Percentiles rank a stretch among this genome's conserved stretches.
Evolutionary conservation across 2,113 vertebrate species (phyloP).

Genomic region (Bucco capensis): DNA sequence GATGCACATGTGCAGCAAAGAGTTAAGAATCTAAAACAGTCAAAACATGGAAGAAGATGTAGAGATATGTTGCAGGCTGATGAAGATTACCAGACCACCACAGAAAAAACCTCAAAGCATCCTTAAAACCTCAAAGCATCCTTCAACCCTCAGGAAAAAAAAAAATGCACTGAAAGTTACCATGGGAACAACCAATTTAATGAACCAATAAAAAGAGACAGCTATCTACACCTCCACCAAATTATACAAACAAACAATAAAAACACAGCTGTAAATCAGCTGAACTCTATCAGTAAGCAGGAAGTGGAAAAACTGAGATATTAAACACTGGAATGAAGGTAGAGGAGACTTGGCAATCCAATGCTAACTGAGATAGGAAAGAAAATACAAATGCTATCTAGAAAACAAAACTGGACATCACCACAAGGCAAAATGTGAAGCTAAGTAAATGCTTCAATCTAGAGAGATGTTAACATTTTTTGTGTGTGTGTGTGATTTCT

Average conservation of each 20-base stretch:
- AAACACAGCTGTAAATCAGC: constrained; percentile 55
- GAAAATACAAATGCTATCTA: background rate
- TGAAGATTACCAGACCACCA: constrained; percentile 71
- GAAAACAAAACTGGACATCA: background rate
- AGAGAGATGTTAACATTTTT: background rate
- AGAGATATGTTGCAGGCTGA: constrained; percentile 40
- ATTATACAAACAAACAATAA: constrained; percentile 66
- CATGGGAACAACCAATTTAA: constrained; percentile 74
- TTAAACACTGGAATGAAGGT: background rate
- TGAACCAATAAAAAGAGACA: constrained; percentile 64
- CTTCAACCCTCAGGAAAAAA: constrained; percentile 64
- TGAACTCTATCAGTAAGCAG: constrained; percentile 36
- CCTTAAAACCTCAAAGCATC: constrained; percentile 66
- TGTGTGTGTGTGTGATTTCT: background rate
- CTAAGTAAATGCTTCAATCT: background rate
- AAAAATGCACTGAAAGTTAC: constrained; percentile 64
- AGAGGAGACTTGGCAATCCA: background rate
- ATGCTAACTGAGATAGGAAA: background rate
- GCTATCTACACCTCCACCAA: constrained; percentile 67
- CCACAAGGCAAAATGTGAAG: background rate
- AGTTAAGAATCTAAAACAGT: constrained; percentile 54
- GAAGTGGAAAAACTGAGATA: background rate
- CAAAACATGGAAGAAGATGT: constrained; percentile 13
- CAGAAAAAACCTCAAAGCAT: constrained; percentile 64
- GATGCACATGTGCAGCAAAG: background rate